phyloP scores from a whole-genome alignment of 2,113 vertebrate genomes.

The Nicator chloris region DNA sequence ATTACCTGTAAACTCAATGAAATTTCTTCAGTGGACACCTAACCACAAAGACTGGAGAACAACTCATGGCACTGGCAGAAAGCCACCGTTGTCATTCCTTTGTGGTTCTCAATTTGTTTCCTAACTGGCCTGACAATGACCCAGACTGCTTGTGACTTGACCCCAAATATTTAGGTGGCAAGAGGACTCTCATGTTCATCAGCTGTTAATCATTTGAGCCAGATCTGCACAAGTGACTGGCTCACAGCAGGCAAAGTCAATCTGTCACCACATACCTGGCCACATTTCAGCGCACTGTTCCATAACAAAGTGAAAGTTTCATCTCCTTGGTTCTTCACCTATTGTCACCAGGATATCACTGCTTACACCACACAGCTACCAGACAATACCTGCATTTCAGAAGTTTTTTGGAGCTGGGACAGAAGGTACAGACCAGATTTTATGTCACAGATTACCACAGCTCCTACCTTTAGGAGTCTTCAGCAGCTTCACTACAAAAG shows the following conservation, averaged over 20 bases:
- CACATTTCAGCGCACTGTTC: neutral
- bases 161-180: neutral
- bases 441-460: neutral
- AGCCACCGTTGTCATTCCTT: neutral
- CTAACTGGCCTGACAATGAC: neutral
- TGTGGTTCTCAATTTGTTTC: neutral
- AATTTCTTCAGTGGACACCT: neutral
- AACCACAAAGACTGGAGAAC: neutral
- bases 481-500: neutral
- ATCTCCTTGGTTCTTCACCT: neutral
- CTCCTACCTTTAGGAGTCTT: neutral
- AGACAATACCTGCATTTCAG: neutral
- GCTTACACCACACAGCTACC: accelerated
- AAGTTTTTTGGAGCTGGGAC: neutral
- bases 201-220: neutral
- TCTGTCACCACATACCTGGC: neutral
- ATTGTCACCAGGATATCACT: neutral
- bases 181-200: neutral
- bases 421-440: neutral
- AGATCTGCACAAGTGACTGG: neutral
- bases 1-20: neutral
- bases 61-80: neutral
- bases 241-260: neutral
- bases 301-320: neutral
- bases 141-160: neutral